These are phyloP conservation scores for Dasyprocta punctata DNA, from an alignment of 2,113 vertebrate genomes.

Conservation along the genomic window DNA sequence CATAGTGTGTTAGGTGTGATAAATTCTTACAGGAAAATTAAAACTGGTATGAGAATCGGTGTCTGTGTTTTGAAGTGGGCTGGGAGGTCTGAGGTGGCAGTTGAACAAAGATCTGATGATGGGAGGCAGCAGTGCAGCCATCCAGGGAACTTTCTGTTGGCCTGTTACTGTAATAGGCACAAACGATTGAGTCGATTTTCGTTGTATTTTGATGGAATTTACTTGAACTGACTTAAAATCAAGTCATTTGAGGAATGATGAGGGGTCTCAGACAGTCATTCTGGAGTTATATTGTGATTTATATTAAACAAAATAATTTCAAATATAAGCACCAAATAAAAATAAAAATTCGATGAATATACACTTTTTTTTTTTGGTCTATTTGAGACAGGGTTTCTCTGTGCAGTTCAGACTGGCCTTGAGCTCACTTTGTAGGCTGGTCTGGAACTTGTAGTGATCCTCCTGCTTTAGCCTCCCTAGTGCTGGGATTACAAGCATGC, in stretches of 20 bases:
- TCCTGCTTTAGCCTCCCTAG: not conserved
- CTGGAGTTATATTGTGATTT: not conserved
- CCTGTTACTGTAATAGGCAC: not conserved
- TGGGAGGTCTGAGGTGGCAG: not conserved
- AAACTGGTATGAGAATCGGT: not conserved
- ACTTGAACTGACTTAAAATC: conserved; percentile 32
- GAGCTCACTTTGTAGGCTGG: not conserved
- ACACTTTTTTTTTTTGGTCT: not conserved
- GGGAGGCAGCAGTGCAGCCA: not conserved
- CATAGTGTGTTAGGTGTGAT: not conserved
- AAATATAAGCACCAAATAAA: not conserved
- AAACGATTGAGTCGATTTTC: not conserved
- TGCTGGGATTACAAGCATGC: not conserved
- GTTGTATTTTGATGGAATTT: conserved; percentile 31
- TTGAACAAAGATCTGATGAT: not conserved
- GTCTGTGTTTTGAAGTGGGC: not conserved
- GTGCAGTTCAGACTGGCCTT: not conserved
- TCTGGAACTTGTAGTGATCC: not conserved
- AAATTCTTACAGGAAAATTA: conserved; percentile 18
- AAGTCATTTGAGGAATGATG: not conserved
- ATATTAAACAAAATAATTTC: not conserved
- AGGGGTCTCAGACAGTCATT: not conserved
- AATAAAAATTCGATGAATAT: not conserved
- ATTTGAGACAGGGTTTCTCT: not conserved
- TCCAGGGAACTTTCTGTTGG: not conserved